phyloP scores from a whole-genome alignment of 2,113 vertebrate species.

The Candoia aspera region DNA sequence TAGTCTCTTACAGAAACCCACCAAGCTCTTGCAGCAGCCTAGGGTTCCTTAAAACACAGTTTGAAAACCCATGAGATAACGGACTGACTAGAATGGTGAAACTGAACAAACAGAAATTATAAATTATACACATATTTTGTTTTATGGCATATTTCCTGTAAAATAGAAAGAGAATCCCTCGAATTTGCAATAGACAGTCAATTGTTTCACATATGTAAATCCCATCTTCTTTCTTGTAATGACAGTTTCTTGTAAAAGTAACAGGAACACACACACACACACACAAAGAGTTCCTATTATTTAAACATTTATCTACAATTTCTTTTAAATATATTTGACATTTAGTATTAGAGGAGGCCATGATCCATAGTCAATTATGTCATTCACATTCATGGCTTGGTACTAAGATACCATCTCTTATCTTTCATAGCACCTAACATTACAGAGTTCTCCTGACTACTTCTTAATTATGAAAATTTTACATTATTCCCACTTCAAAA shows the following conservation, averaged over 20 bases:
- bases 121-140: neutral
- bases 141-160: neutral
- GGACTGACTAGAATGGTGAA: slow-evolving; percentile 12
- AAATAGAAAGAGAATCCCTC: neutral
- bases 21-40: neutral
- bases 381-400: neutral
- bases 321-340: neutral
- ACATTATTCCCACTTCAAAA: neutral
- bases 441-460: neutral
- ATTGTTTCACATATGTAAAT: neutral
- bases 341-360: neutral
- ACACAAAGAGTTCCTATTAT: neutral
- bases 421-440: neutral
- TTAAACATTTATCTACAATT: neutral
- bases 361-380: neutral
- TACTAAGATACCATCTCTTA: neutral
- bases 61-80: slow-evolving; percentile 18
- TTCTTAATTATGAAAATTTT: neutral
- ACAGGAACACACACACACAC: neutral
- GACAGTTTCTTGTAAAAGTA: slow-evolving; percentile 35
- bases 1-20: neutral
- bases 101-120: slow-evolving; percentile 19
- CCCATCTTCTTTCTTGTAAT: neutral
- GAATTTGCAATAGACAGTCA: neutral
- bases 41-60: neutral